A percentile compares a stretch with the other conserved stretches of the same genome.
These are phyloP conservation scores for Norana najaformis DNA, from an alignment of 2,888 invertebrate genomes.

Conservation along the genomic window DNA sequence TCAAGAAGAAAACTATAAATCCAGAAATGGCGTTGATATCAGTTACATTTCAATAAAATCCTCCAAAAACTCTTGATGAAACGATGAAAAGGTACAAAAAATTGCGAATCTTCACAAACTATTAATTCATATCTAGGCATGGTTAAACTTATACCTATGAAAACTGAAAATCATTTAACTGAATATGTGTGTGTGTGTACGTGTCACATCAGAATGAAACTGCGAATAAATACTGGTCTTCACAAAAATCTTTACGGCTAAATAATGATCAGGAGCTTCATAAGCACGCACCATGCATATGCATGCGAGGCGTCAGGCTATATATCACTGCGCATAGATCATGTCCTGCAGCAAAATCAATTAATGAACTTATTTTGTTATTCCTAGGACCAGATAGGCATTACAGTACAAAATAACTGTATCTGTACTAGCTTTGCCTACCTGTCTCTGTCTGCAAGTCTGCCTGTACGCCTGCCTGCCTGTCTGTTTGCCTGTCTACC, in stretches of 20 bases:
- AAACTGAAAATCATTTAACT: background rate
- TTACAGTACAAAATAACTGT: background rate
- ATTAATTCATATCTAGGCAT: background rate
- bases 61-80: too few relatives aligned
- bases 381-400: background rate
- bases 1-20: too few relatives aligned
- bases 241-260: background rate
- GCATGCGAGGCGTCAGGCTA: background rate
- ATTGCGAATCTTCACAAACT: background rate
- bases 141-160: background rate
- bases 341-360: slow-evolving; percentile 1
- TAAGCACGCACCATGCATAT: background rate
- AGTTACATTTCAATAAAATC: background rate
- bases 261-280: background rate
- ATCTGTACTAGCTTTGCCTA: too few relatives aligned
- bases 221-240: background rate
- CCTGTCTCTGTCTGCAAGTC: background rate
- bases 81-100: background rate
- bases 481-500: background rate
- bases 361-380: background rate
- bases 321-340: background rate
- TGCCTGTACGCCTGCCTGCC: background rate
- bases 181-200: too few relatives aligned
- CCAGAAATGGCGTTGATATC: background rate
- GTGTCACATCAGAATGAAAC: background rate